These are phyloP conservation scores for Notospermus geniculatus DNA, from an alignment of 1,140 invertebrate species.

Conservation along the genomic window DNA sequence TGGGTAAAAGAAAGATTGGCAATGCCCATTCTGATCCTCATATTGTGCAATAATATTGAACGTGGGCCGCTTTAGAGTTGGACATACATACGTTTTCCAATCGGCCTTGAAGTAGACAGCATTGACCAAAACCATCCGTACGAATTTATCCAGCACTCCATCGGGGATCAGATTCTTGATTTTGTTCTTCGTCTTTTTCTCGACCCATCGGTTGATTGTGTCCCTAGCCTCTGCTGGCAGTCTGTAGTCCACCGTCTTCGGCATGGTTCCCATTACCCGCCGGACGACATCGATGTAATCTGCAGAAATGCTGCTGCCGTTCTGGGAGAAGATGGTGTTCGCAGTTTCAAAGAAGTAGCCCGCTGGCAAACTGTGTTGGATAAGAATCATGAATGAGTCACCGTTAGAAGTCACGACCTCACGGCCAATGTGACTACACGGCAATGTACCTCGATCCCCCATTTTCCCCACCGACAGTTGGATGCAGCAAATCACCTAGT, in stretches of 20 bases:
- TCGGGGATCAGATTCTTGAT: slow-evolving; percentile 63
- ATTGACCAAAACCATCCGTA: slow-evolving; percentile 71
- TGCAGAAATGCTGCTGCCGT: slow-evolving; percentile 8
- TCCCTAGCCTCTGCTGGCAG: slow-evolving; percentile 49
- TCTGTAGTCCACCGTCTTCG: background rate
- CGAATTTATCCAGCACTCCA: slow-evolving; percentile 57
- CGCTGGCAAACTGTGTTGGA: too few relatives aligned
- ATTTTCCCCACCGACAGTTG: too few relatives aligned
- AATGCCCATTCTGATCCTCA: too few relatives aligned
- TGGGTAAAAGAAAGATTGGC: too few relatives aligned
- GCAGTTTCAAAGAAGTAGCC: slow-evolving; percentile 17
- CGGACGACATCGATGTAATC: slow-evolving; percentile 18
- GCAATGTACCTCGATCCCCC: too few relatives aligned
- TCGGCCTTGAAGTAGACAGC: slow-evolving; percentile 75
- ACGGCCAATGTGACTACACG: too few relatives aligned
- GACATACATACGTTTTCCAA: slow-evolving; percentile 60
- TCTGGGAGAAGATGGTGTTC: slow-evolving; percentile 17
- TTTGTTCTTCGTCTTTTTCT: slow-evolving; percentile 63
- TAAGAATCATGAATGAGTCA: too few relatives aligned
- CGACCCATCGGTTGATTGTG: slow-evolving; percentile 70
- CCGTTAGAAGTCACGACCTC: too few relatives aligned
- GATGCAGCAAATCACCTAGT: too few relatives aligned
- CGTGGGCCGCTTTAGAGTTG: too few relatives aligned
- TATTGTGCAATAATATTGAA: too few relatives aligned
- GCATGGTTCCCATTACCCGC: background rate